Conservation (phyloP, 1,140 invertebrate genomes). For the Venturia canescens region DNA sequence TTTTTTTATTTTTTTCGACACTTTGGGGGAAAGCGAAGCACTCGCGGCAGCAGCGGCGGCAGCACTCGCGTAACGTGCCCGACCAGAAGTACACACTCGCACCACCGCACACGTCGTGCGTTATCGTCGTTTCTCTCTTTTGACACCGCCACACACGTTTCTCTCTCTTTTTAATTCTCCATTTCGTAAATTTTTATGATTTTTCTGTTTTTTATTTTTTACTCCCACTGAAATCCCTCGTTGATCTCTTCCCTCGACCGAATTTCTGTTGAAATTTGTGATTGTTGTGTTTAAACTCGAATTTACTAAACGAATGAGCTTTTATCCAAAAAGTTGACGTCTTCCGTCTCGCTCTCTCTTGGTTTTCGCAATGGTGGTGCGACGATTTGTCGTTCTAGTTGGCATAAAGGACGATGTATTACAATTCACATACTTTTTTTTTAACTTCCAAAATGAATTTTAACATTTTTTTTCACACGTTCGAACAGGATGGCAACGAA, state of each 20-base stretch:
- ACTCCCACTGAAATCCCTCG: neutral
- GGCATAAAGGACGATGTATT: neutral
- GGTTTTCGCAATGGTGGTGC: neutral
- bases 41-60: conserved; percentile 11
- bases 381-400: conserved; percentile 12
- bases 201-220: neutral
- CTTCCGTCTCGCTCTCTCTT: neutral
- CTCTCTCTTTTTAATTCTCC: neutral
- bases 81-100: conserved; percentile 7
- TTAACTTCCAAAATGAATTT: neutral
- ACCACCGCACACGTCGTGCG: conserved; percentile 8
- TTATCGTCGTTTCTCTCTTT: conserved; percentile 9
- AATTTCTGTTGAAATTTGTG: neutral
- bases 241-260: neutral
- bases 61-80: conserved; percentile 9
- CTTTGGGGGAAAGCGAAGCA: neutral
- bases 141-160: conserved; percentile 9
- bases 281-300: too few species aligned
- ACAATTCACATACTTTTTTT: neutral
- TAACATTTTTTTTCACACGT: neutral
- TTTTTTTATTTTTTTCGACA: neutral
- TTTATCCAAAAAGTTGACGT: too few species aligned
- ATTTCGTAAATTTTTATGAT: neutral
- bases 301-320: too few species aligned
- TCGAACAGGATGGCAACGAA: neutral